Evolutionary conservation across 2,113 vertebrate species (phyloP).

Genomic region (Hyperopisus bebe): DNA sequence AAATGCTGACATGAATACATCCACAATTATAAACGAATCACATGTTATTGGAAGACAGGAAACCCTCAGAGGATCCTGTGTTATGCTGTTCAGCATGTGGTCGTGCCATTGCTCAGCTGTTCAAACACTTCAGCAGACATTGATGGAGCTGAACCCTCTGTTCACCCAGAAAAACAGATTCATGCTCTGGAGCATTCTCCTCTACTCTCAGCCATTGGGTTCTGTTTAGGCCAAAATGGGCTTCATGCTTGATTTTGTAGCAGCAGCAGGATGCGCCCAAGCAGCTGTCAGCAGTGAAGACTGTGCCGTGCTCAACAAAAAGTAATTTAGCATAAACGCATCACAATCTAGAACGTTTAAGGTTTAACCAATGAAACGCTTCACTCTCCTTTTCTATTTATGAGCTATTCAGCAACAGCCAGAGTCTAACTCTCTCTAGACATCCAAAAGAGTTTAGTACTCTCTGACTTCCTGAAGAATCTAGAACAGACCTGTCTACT

Average conservation of each 20-base stretch:
- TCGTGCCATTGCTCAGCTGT: background rate
- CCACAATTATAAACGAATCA: background rate
- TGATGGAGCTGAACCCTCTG: conserved; percentile 1
- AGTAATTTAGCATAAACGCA: background rate
- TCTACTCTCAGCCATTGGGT: background rate
- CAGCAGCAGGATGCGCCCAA: background rate
- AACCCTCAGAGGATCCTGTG: background rate
- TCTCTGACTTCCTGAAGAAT: background rate
- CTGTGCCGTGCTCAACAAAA: background rate
- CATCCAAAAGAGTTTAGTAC: background rate
- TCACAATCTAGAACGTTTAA: background rate
- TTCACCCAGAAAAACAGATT: background rate
- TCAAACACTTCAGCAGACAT: background rate
- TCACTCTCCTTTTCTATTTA: background rate
- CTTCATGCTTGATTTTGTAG: background rate
- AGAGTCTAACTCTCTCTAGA: background rate
- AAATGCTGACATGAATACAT: background rate
- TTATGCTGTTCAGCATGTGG: background rate
- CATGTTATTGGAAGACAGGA: background rate
- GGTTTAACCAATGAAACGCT: background rate
- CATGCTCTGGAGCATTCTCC: background rate
- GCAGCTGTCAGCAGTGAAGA: background rate
- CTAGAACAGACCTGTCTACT: background rate
- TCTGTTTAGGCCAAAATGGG: background rate
- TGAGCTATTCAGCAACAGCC: background rate